Evolutionary conservation across 2,888 invertebrate genomes (phyloP).

Genomic region (Eustalomyia histrio): DNA sequence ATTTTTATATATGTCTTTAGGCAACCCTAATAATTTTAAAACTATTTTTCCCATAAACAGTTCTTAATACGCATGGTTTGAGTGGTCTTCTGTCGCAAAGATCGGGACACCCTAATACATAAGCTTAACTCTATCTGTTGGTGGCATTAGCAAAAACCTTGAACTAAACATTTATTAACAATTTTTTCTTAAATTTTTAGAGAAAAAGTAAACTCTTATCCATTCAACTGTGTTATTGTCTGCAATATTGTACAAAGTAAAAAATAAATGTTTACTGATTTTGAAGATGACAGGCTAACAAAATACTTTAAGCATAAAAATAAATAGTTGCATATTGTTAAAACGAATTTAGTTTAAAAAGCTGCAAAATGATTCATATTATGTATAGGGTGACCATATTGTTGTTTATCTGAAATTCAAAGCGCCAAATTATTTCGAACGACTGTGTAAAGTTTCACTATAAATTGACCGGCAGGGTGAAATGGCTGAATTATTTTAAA

Average conservation of each 20-base stretch:
- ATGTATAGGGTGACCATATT: neutral
- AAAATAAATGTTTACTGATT: conserved; percentile 12
- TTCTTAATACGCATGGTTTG: no score
- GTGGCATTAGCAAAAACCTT: neutral
- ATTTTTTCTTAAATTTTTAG: neutral
- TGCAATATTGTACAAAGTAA: neutral
- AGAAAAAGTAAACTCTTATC: neutral
- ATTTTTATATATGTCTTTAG: no score
- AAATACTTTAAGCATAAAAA: conserved; percentile 15
- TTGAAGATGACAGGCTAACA: conserved; percentile 30
- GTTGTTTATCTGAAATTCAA: no score
- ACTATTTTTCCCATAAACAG: no score
- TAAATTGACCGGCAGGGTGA: no score
- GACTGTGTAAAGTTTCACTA: no score
- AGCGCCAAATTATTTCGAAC: no score
- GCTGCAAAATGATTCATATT: neutral
- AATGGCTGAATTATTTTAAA: no score
- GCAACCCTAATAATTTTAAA: no score
- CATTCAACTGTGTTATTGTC: conserved; percentile 35
- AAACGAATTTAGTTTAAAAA: conserved; percentile 14
- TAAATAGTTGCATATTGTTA: conserved; percentile 4
- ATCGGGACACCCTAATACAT: no score
- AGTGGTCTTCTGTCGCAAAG: no score
- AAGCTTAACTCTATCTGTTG: no score
- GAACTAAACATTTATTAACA: neutral